Conservation (phyloP, 2,113 vertebrate species). For the Alethe castanea region DNA sequence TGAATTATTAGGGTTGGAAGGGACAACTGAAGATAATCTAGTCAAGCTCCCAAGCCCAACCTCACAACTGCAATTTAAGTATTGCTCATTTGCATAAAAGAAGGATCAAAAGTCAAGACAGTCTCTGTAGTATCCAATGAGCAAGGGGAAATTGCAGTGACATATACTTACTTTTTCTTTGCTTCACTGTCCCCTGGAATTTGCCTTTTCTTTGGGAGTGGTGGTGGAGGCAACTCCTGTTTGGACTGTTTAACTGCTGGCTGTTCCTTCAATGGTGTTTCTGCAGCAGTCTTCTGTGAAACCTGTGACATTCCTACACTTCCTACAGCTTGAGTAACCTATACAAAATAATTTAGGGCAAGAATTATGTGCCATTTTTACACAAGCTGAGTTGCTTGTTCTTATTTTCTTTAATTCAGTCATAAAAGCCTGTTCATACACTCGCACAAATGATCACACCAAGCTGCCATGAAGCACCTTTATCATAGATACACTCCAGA, state of each 20-base stretch:
- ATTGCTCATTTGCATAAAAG: background rate
- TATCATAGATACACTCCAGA: background rate
- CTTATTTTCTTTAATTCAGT: background rate
- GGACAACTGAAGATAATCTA: background rate
- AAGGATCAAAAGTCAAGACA: background rate
- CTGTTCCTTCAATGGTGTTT: constrained; percentile 64
- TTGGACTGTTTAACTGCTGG: constrained; percentile 37
- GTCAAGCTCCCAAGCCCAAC: background rate
- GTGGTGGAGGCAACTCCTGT: constrained; percentile 78
- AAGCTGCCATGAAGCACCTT: background rate
- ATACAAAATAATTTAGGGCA: background rate
- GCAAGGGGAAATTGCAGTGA: background rate
- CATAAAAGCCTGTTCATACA: background rate
- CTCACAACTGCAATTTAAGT: background rate
- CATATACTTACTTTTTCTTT: constrained; percentile 80
- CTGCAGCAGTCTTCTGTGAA: constrained; percentile 73
- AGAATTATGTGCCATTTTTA: background rate
- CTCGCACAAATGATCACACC: background rate
- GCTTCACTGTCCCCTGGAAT: constrained; percentile 80
- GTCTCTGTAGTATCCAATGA: background rate
- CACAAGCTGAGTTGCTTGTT: background rate
- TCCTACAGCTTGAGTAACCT: constrained; percentile 89
- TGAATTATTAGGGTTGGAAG: background rate
- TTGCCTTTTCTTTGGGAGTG: constrained; percentile 88
- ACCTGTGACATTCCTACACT: constrained; percentile 77